phyloP scores from a whole-genome alignment of 2,888 invertebrate genomes.

The Helleia helle region DNA sequence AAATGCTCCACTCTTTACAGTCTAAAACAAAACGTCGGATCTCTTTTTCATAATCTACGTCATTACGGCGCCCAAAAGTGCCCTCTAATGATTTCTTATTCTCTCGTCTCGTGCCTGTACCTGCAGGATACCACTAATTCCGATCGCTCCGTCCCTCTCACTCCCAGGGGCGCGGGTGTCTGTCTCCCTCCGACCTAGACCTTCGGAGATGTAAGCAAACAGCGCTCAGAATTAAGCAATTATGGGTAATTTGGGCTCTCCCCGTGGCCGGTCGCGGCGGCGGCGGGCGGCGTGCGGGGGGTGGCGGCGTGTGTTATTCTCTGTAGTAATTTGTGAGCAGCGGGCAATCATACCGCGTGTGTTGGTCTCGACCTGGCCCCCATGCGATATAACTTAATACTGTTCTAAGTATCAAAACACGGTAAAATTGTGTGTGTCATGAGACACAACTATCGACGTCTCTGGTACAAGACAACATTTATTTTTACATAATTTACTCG shows the following conservation, averaged over 20 bases:
- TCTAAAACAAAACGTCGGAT: conserved; percentile 28
- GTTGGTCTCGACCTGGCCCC: too few relatives aligned
- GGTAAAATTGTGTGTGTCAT: too few relatives aligned
- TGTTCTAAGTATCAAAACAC: too few relatives aligned
- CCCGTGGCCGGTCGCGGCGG: conserved; percentile 57
- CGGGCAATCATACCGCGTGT: too few relatives aligned
- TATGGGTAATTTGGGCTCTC: conserved; percentile 71
- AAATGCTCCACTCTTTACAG: conserved; percentile 5
- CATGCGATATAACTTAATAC: too few relatives aligned
- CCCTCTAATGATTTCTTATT: conserved; percentile 50
- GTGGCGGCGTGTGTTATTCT: conserved; percentile 68
- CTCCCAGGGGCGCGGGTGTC: conserved; percentile 21
- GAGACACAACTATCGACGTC: too few relatives aligned
- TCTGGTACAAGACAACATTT: too few relatives aligned
- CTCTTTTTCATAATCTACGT: conserved; percentile 27
- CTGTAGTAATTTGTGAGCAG: conserved; percentile 72
- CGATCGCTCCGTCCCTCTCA: conserved; percentile 32
- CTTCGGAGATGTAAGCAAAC: conserved; percentile 54
- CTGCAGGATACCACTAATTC: conserved; percentile 44
- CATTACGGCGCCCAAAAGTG: conserved; percentile 45
- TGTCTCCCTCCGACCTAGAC: conserved; percentile 33
- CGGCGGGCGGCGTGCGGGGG: conserved; percentile 56
- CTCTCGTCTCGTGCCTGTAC: conserved; percentile 63
- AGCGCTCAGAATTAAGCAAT: conserved; percentile 70
- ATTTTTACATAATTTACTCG: too few relatives aligned